Evolutionary conservation across 2,888 invertebrate genomes (phyloP), one percentile per base, ranked within the genome.

Genomic region (Candidula unifasciata): DNA sequence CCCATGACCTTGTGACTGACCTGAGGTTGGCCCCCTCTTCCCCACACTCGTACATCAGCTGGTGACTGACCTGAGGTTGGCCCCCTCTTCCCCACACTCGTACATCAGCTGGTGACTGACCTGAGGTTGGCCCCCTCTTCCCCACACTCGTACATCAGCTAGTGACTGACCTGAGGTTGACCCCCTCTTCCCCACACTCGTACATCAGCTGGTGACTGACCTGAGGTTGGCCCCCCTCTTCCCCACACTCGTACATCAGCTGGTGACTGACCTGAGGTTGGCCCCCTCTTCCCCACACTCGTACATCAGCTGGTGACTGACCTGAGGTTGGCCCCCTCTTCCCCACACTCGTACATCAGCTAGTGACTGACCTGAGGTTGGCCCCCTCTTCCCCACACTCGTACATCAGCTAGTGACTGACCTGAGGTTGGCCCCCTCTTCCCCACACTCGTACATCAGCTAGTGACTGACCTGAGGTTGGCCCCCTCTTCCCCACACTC

Each of bases 161-260:
- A 21, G 0, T 21, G 44, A 78, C 85, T 52, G 3, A 87, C 87
- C 87, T 87, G 60, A 87, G 80, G 71, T 85, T 87, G 0, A 68
- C 24, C n/a, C 85, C 86, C 57, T 86, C 86, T 66, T 86, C 86
- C 30, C 86, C 85, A 69, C 85, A 85, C 54, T n/a, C n/a, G n/a
- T n/a, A n/a, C n/a, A n/a, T n/a, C n/a, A n/a, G 44, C 44, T 6
- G 21, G 5, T 21, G 44, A 78, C 85, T 52, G 3, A 87, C 87
- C 87, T 87, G 68, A 87, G 82, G 71, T 85, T 87, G 0, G 74
- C 18, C 2, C n/a, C 85, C 86, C 57, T 86, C 86, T 66, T 86
- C 86, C 30, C 86, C 85, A 69, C 85, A 85, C 54, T 82, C 74
- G 54, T 82, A 85, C 71, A 68, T n/a, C 21, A 86, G 80, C 3